These are phyloP conservation scores for Propithecus deckenii DNA, from an alignment of 2,797 vertebrate species.

Conservation along the genomic window DNA sequence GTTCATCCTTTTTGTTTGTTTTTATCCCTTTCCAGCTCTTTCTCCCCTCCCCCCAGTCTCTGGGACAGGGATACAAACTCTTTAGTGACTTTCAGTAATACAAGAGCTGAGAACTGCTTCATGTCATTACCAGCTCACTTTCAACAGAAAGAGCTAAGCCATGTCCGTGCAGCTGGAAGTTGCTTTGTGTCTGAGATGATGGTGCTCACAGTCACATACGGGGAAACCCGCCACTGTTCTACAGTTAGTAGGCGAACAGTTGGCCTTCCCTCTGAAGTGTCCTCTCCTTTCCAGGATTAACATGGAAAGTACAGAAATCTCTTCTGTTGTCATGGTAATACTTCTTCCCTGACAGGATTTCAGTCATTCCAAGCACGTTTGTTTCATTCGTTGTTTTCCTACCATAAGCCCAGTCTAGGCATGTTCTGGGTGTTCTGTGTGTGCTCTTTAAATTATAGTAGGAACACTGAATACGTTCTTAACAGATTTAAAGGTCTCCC, in stretches of 20 bases:
- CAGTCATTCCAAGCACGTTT: slow-evolving; percentile 60
- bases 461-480: background rate
- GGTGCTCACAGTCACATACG: background rate
- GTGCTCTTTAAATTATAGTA: background rate
- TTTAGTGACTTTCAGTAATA: background rate
- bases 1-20: background rate
- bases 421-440: slow-evolving; percentile 57
- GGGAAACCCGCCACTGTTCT: background rate
- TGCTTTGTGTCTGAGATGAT: background rate
- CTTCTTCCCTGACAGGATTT: slow-evolving; percentile 71
- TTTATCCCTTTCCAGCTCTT: background rate
- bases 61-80: background rate
- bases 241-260: background rate
- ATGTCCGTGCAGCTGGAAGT: background rate
- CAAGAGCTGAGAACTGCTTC: background rate
- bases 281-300: slow-evolving; percentile 35
- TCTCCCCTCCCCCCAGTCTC: background rate
- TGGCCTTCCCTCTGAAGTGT: background rate
- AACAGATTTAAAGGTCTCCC: background rate
- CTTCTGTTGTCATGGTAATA: slow-evolving; percentile 66
- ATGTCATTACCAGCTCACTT: background rate
- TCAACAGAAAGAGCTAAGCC: background rate
- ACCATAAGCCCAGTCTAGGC: slow-evolving; percentile 54
- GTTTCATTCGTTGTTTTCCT: slow-evolving; percentile 66
- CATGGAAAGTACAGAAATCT: slow-evolving; percentile 56